A percentile compares a stretch with the other conserved stretches of the same genome.
Conservation (phyloP, 2,113 vertebrate genomes). For the Ctenomys sociabilis region DNA sequence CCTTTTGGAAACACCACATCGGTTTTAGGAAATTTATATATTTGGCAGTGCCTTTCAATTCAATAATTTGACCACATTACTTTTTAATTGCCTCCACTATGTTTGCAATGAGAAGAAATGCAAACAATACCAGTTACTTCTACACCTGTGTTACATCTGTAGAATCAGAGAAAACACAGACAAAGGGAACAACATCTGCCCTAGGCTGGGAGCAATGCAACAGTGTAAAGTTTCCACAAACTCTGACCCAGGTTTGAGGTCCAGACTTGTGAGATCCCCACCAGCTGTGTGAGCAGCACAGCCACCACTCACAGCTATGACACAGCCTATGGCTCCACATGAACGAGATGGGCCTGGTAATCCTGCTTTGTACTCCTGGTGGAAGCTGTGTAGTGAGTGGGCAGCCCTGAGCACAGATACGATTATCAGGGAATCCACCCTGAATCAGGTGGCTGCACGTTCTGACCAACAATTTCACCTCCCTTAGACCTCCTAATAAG, state of each 20-base stretch:
- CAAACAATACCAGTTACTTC: background rate
- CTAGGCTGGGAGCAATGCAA: background rate
- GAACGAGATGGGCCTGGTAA: background rate
- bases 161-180: background rate
- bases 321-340: background rate
- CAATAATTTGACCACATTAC: background rate
- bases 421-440: fast-evolving
- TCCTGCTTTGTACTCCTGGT: too few species aligned
- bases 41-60: background rate
- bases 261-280: background rate
- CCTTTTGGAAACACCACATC: background rate
- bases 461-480: too few species aligned
- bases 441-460: too few species aligned
- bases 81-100: too few species aligned
- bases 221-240: background rate
- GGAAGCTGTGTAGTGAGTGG: too few species aligned
- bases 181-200: background rate
- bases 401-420: too few species aligned
- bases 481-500: too few species aligned
- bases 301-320: too few species aligned
- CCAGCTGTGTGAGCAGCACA: too few species aligned
- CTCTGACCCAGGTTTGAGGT: background rate
- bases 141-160: background rate
- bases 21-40: background rate
- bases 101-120: too few species aligned